These are phyloP conservation scores for Crocuta crocuta DNA, from an alignment of 2,113 vertebrate species.

Conservation along the genomic window DNA sequence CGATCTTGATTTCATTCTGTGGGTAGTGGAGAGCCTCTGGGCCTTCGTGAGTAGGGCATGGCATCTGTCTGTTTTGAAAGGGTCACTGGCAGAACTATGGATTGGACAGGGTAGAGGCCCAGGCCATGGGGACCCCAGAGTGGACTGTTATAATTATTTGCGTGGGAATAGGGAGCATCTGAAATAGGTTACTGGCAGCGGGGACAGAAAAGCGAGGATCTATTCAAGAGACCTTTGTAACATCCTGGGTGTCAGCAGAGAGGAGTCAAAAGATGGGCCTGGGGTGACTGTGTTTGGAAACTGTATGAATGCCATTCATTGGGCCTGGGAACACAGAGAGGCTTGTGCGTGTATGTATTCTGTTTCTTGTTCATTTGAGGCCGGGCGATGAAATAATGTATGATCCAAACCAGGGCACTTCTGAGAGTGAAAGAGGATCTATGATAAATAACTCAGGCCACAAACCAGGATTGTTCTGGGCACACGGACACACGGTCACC, in stretches of 20 bases:
- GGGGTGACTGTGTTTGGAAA: neutral
- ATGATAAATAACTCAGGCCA: neutral
- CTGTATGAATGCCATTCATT: accelerated
- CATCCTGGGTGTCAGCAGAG: neutral
- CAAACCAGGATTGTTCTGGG: neutral
- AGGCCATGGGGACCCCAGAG: neutral
- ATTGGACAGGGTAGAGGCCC: accelerated
- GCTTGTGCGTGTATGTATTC: accelerated
- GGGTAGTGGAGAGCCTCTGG: neutral
- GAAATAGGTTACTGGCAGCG: neutral
- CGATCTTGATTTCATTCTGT: neutral
- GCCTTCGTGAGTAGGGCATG: neutral
- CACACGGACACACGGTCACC: neutral
- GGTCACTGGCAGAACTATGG: neutral
- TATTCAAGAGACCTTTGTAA: neutral
- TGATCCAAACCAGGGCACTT: neutral
- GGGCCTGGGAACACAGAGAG: neutral
- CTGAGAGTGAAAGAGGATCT: neutral
- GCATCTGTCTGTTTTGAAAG: neutral
- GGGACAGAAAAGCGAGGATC: neutral
- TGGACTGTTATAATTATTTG: neutral
- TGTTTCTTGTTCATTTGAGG: neutral
- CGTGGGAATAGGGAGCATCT: neutral
- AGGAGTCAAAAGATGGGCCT: neutral
- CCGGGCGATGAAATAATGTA: neutral